Percentiles rank a stretch among this genome's conserved stretches.
Conservation (phyloP, 1,140 invertebrate genomes). For the Leptopilina boulardi region DNA sequence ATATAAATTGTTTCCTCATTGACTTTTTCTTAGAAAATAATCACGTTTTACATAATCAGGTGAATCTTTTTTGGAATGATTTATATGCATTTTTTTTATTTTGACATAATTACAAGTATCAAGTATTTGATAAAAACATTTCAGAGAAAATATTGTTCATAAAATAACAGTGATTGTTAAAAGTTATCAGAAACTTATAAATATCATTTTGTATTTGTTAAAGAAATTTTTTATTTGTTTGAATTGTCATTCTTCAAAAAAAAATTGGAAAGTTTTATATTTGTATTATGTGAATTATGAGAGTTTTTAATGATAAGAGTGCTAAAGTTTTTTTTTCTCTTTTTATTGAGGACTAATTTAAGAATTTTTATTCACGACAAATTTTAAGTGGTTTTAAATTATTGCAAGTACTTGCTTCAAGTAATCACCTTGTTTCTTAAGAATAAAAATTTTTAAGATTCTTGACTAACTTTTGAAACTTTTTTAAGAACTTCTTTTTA, state of each 20-base stretch:
- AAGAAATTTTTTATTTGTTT: no score
- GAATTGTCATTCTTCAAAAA: no score
- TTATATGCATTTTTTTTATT: neutral
- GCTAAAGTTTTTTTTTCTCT: no score
- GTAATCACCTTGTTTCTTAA: neutral
- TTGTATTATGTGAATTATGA: no score
- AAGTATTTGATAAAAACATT: neutral
- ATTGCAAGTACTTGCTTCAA: neutral
- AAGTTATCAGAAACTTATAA: no score
- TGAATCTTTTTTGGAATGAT: neutral
- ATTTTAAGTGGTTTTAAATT: neutral
- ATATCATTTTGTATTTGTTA: no score
- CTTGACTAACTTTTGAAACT: neutral
- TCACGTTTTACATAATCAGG: slow-evolving; percentile 8
- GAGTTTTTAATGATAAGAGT: no score
- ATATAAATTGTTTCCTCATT: neutral
- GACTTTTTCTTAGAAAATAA: neutral
- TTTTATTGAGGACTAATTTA: neutral
- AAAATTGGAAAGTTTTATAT: no score
- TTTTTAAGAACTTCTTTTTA: neutral
- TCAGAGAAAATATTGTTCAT: neutral
- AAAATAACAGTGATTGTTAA: no score
- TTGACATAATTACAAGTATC: neutral
- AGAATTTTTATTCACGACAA: neutral
- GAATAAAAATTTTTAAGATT: neutral